Evolutionary conservation across 2,113 vertebrate genomes (phyloP).

Genomic region (Pithys albifrons): DNA sequence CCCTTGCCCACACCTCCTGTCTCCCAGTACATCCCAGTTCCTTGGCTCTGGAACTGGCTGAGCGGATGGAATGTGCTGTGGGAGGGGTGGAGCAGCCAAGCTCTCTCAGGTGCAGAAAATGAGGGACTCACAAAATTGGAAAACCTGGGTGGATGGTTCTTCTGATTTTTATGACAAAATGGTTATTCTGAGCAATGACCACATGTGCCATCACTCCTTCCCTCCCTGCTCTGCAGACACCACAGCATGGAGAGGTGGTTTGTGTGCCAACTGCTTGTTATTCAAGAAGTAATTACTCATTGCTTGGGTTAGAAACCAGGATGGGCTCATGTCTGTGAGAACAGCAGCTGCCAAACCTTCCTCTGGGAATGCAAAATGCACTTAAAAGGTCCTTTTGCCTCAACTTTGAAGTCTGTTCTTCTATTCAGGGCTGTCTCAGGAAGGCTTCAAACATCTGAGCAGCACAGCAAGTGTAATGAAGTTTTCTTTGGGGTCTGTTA

Average conservation of each 20-base stretch:
- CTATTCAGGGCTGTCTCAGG: neutral
- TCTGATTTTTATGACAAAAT: neutral
- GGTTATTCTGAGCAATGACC: neutral
- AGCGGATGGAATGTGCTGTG: fast-evolving
- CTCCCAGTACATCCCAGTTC: neutral
- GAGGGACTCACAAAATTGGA: neutral
- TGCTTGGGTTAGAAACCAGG: conserved; percentile 40
- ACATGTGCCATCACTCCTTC: fast-evolving
- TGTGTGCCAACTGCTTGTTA: neutral
- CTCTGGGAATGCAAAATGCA: neutral
- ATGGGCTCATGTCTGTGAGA: conserved; percentile 31
- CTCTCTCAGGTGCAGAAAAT: neutral
- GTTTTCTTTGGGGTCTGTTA: neutral
- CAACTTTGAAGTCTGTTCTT: conserved; percentile 48
- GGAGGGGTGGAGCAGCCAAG: neutral
- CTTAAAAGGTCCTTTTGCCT: conserved; percentile 3
- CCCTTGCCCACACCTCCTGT: fast-evolving
- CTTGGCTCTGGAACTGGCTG: neutral
- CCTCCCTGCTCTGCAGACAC: neutral
- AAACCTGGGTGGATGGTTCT: neutral
- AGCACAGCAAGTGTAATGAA: neutral
- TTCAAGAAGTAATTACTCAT: conserved; percentile 19
- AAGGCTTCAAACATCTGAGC: conserved; percentile 12
- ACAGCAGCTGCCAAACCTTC: neutral
- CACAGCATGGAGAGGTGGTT: neutral